phyloP scores from a whole-genome alignment of 2,888 invertebrate species.

The Rhyacophila evoluta region DNA sequence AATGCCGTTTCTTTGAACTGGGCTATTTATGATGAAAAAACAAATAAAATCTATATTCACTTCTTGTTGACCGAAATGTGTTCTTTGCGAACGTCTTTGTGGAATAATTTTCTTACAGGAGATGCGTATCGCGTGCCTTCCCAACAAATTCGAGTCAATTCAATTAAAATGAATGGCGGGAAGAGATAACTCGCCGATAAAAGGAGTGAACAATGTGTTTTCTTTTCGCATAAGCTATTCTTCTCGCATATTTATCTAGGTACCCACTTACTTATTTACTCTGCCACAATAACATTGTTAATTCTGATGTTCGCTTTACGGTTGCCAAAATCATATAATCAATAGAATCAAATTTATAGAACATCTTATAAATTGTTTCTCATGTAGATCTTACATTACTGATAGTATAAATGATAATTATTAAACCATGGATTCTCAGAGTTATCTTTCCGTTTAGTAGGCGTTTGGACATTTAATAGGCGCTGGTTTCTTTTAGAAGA shows the following conservation, averaged over 20 bases:
- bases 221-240: conserved; percentile 30
- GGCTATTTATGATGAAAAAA: neutral
- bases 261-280: neutral
- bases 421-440: no score
- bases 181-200: conserved; percentile 44
- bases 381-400: no score
- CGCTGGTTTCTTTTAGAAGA: no score
- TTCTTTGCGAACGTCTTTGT: neutral
- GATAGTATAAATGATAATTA: no score
- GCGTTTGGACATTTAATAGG: no score
- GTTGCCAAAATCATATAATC: no score
- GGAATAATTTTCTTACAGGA: conserved; percentile 23
- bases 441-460: no score
- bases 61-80: neutral
- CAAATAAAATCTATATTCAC: neutral
- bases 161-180: conserved; percentile 46
- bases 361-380: no score
- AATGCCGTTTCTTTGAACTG: no score
- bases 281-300: neutral
- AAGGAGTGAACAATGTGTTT: conserved; percentile 47
- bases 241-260: neutral
- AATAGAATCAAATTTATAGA: no score
- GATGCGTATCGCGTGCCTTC: conserved; percentile 43
- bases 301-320: neutral
- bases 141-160: conserved; percentile 46